Conservation (phyloP, 2,888 invertebrate genomes). For the Aspidapion aeneum region DNA sequence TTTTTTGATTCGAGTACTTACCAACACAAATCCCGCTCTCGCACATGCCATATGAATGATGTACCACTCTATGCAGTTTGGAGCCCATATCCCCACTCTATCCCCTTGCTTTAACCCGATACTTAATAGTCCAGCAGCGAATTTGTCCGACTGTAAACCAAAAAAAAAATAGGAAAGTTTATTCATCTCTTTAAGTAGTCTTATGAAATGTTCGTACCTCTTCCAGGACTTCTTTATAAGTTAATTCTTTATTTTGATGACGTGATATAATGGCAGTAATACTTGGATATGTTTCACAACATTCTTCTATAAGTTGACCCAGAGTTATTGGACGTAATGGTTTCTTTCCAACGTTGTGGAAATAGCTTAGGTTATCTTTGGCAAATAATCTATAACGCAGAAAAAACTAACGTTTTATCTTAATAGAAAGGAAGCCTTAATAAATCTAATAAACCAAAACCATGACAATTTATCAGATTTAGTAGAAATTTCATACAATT, state of each 20-base stretch:
- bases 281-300: constrained; percentile 53
- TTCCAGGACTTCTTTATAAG: constrained; percentile 51
- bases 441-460: too few relatives aligned
- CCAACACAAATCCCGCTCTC: constrained; percentile 68
- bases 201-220: too few relatives aligned
- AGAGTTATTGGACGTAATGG: constrained; percentile 55
- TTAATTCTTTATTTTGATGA: constrained; percentile 52
- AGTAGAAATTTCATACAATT: too few relatives aligned
- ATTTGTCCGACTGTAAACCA: constrained; percentile 60
- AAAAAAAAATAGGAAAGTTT: too few relatives aligned
- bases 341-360: constrained; percentile 49
- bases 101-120: constrained; percentile 70
- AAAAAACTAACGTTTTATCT: too few relatives aligned
- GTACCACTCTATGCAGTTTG: constrained; percentile 76
- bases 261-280: constrained; percentile 57
- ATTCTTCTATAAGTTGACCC: constrained; percentile 55
- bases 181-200: too few relatives aligned
- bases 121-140: constrained; percentile 66
- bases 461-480: too few relatives aligned
- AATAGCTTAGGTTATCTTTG: constrained; percentile 48
- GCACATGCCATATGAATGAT: constrained; percentile 66
- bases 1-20: too few relatives aligned
- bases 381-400: too few relatives aligned
- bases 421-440: too few relatives aligned
- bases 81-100: constrained; percentile 74